Conservation (phyloP, 1,140 invertebrate genomes). For the Thalassaphorura encarpata region DNA sequence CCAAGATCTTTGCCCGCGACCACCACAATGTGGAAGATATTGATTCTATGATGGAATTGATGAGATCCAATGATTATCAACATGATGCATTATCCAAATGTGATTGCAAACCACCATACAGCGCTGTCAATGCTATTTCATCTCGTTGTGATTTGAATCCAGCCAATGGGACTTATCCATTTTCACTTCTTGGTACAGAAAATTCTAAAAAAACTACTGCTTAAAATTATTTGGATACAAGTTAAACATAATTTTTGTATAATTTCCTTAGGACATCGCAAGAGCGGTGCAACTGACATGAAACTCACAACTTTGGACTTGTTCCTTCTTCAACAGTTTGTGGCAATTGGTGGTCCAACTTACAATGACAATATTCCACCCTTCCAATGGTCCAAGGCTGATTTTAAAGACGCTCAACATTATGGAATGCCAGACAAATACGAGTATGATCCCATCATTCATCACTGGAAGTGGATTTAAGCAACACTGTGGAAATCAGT, state of each 20-base stretch:
- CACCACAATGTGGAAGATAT: slow-evolving; percentile 47
- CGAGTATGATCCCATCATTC: slow-evolving; percentile 51
- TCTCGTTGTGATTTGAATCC: slow-evolving; percentile 60
- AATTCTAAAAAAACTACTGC: background rate
- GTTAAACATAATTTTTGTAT: slow-evolving; percentile 4
- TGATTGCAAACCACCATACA: slow-evolving; percentile 60
- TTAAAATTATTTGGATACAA: background rate
- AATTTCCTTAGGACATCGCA: slow-evolving; percentile 38
- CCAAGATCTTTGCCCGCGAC: slow-evolving; percentile 53
- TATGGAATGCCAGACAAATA: slow-evolving; percentile 65
- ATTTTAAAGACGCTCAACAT: slow-evolving; percentile 53
- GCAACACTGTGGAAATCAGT: too few species aligned
- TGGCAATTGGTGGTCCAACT: slow-evolving; percentile 48
- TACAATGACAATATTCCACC: slow-evolving; percentile 48
- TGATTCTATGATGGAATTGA: slow-evolving; percentile 47
- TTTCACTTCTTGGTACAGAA: slow-evolving; percentile 17
- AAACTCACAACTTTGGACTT: slow-evolving; percentile 42
- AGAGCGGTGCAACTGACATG: slow-evolving; percentile 51
- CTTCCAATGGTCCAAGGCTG: slow-evolving; percentile 62
- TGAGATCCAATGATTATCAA: slow-evolving; percentile 64
- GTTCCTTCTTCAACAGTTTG: slow-evolving; percentile 43
- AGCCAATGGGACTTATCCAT: slow-evolving; percentile 52
- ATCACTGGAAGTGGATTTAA: slow-evolving; percentile 39
- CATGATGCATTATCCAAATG: slow-evolving; percentile 58
- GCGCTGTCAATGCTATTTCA: slow-evolving; percentile 59